These are phyloP conservation scores for Rhamphomyia laevipes DNA, from an alignment of 2,888 invertebrate species.

Conservation along the genomic window DNA sequence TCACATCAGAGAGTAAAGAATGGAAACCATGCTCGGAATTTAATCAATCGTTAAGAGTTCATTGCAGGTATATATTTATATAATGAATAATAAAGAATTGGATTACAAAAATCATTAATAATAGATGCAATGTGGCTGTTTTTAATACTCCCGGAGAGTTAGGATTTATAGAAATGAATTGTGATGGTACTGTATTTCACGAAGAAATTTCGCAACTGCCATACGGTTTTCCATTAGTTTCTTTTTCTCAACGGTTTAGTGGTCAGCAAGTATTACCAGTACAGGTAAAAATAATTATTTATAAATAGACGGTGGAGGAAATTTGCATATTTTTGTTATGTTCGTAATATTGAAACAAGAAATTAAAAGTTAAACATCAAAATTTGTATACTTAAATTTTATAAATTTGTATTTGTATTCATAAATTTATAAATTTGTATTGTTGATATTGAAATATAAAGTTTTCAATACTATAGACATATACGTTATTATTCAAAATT, in stretches of 20 bases:
- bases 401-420: too few species aligned
- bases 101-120: too few species aligned
- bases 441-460: too few species aligned
- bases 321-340: too few species aligned
- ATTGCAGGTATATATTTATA: slow-evolving; percentile 45
- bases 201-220: slow-evolving; percentile 67
- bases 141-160: slow-evolving; percentile 41
- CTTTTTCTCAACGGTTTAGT: slow-evolving; percentile 66
- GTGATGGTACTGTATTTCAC: slow-evolving; percentile 70
- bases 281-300: slow-evolving; percentile 41
- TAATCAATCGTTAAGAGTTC: slow-evolving; percentile 61
- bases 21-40: slow-evolving; percentile 69
- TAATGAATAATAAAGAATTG: background rate
- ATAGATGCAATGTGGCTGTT: slow-evolving; percentile 42
- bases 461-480: too few species aligned
- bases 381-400: too few species aligned
- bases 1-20: slow-evolving; percentile 28
- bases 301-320: too few species aligned
- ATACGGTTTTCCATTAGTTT: slow-evolving; percentile 65
- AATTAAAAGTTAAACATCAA: too few species aligned
- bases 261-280: slow-evolving; percentile 73
- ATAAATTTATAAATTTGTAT: too few species aligned
- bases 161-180: slow-evolving; percentile 58
- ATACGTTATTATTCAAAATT: too few species aligned
- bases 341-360: too few species aligned